These are phyloP conservation scores for Ictidomys tridecemlineatus DNA, from an alignment of 2,113 vertebrate genomes.

Conservation along the genomic window DNA sequence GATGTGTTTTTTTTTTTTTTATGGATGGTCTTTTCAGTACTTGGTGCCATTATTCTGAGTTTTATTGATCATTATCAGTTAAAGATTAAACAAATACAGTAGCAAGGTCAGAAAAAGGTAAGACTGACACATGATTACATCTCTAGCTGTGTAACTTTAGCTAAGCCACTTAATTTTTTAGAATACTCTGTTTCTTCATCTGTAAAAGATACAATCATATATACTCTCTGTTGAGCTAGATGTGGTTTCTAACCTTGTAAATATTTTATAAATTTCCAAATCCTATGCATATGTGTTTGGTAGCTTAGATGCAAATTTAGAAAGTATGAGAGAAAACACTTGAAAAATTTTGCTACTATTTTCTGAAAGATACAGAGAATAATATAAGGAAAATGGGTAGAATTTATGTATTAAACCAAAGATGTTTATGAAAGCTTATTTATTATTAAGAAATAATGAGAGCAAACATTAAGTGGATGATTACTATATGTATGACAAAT, in stretches of 20 bases:
- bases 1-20: slow-evolving; percentile 58
- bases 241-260: background rate
- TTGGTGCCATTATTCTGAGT: background rate
- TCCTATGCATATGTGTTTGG: background rate
- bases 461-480: background rate
- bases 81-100: slow-evolving; percentile 28
- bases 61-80: slow-evolving; percentile 54
- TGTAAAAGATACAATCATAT: background rate
- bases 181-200: background rate
- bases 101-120: background rate
- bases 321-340: background rate
- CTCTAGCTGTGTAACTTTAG: background rate
- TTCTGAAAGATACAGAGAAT: slow-evolving; percentile 5
- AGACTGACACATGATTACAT: background rate
- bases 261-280: slow-evolving; percentile 1
- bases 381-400: background rate
- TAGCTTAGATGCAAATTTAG: background rate
- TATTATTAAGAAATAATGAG: background rate
- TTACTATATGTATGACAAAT: background rate
- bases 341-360: background rate
- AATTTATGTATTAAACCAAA: slow-evolving; percentile 41
- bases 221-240: background rate
- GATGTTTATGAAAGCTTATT: background rate
- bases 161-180: slow-evolving; percentile 24
- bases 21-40: slow-evolving; percentile 33